Evolutionary conservation across 2,113 vertebrate species (phyloP).

Genomic region (Sylvietta virens): DNA sequence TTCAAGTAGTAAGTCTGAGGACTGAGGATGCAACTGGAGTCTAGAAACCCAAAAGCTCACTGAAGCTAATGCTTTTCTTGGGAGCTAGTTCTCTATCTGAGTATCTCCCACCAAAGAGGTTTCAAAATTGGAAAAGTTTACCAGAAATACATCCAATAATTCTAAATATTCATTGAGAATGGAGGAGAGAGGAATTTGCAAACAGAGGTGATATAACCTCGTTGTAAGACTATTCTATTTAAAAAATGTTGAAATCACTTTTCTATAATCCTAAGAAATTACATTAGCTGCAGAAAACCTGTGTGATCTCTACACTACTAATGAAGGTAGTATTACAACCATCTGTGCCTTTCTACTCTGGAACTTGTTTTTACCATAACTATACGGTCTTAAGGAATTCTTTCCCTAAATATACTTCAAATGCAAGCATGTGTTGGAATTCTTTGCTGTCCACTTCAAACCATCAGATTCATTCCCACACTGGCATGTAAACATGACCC

Average conservation of each 20-base stretch:
- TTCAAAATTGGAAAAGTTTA: background rate
- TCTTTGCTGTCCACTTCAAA: constrained; percentile 66
- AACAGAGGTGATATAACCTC: background rate
- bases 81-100: background rate
- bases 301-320: background rate
- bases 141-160: background rate
- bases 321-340: background rate
- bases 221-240: background rate
- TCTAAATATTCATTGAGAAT: background rate
- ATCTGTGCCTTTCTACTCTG: background rate
- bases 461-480: constrained; percentile 53
- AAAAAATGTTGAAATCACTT: background rate
- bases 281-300: background rate
- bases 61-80: background rate
- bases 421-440: constrained; percentile 60
- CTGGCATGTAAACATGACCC: constrained; percentile 65
- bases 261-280: background rate
- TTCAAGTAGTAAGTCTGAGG: background rate
- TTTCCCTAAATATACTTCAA: constrained; percentile 59
- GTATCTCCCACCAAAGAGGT: background rate
- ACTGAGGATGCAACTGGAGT: background rate
- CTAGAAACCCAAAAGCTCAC: background rate
- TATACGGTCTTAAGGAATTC: background rate
- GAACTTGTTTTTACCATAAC: background rate
- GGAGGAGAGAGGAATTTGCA: background rate